phyloP scores from a whole-genome alignment of 1,140 invertebrate genomes.

The Laupala kohalensis region DNA sequence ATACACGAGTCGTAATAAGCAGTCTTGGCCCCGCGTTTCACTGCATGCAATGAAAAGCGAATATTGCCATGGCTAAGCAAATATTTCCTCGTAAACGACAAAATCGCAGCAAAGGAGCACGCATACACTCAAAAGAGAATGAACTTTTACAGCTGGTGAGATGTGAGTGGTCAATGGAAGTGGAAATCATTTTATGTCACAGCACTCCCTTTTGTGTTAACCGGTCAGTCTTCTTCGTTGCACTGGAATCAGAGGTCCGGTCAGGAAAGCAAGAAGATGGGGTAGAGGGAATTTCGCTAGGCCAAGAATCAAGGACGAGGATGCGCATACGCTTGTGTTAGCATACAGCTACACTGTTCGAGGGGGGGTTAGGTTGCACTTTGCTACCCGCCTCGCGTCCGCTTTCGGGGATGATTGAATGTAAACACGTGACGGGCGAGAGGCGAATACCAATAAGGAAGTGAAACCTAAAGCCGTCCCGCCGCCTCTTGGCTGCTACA shows the following conservation, averaged over 20 bases:
- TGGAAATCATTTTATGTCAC: neutral
- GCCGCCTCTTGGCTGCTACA: neutral
- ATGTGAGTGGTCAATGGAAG: neutral
- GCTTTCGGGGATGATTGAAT: constrained; percentile 9
- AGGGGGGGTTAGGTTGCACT: constrained; percentile 1
- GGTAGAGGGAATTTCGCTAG: neutral
- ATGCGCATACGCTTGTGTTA: neutral
- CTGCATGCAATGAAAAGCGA: too few relatives aligned
- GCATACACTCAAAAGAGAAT: neutral
- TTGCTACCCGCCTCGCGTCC: constrained; percentile 6
- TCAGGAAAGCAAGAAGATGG: neutral
- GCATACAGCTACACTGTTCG: neutral
- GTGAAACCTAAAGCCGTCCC: neutral
- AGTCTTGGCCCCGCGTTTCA: too few relatives aligned
- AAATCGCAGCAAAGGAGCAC: too few relatives aligned
- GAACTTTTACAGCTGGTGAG: neutral
- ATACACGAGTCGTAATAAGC: too few relatives aligned
- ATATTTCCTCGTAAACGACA: too few relatives aligned
- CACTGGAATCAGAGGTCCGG: neutral
- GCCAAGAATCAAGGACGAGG: neutral
- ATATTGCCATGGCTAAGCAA: too few relatives aligned
- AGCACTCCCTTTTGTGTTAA: neutral
- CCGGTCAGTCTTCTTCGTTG: neutral
- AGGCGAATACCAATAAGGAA: constrained; percentile 9
- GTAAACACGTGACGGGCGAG: constrained; percentile 8